Evolutionary conservation across 2,888 invertebrate species (phyloP).

Genomic region (Spodoptera picta): DNA sequence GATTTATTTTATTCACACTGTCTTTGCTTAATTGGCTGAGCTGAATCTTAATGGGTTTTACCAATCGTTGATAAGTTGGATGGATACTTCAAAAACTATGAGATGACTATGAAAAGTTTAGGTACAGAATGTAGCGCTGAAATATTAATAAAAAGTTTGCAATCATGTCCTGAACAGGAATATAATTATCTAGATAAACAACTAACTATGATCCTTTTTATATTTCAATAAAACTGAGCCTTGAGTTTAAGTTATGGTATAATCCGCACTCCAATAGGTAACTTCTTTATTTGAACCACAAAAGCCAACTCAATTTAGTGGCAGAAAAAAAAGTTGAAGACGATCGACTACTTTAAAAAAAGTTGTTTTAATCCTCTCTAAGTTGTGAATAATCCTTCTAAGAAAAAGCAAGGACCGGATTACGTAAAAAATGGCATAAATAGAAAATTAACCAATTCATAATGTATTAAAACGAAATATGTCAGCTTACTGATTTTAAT

Average conservation of each 20-base stretch:
- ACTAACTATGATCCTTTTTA: background rate
- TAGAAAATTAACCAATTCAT: slow-evolving; percentile 6
- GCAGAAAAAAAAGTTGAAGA: background rate
- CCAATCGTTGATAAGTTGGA: no score
- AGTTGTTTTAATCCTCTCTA: background rate
- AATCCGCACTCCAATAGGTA: no score
- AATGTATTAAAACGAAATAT: slow-evolving; percentile 24
- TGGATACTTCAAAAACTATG: no score
- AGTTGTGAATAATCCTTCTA: background rate
- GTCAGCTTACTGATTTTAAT: slow-evolving; percentile 42
- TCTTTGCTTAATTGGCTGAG: slow-evolving; percentile 46
- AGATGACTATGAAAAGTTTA: no score
- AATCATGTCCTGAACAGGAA: no score
- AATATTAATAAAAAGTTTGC: no score
- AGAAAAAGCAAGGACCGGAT: slow-evolving; percentile 7
- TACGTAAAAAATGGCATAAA: slow-evolving; percentile 11
- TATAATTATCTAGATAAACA: background rate
- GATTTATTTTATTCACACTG: slow-evolving; percentile 52
- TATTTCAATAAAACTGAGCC: no score
- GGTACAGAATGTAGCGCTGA: no score
- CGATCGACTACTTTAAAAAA: background rate
- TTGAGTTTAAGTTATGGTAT: no score
- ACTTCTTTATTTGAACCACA: no score
- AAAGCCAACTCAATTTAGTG: no score
- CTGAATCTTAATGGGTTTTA: slow-evolving; percentile 22